Conservation (phyloP, 2,113 vertebrate genomes). For the Verasper variegatus region DNA sequence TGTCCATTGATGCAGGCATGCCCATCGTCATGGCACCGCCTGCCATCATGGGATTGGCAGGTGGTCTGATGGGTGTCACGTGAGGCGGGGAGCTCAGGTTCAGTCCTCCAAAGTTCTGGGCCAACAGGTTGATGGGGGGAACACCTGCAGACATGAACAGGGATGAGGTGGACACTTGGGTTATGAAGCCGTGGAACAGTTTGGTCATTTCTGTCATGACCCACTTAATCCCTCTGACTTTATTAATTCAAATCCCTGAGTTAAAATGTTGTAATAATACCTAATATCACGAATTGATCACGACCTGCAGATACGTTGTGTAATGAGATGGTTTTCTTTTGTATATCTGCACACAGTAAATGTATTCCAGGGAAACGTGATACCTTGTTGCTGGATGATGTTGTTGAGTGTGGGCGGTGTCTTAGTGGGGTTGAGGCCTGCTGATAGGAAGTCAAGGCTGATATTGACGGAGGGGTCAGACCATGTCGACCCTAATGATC, state of each 20-base stretch:
- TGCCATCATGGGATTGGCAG: constrained; percentile 83
- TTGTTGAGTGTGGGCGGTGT: constrained; percentile 93
- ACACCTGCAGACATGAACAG: constrained; percentile 79
- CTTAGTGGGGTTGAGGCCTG: constrained; percentile 93
- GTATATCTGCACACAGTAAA: not conserved
- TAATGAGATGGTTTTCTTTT: not conserved
- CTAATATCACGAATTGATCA: too few species aligned
- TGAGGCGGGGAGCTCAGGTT: constrained; percentile 87
- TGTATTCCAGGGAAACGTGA: constrained; percentile 27
- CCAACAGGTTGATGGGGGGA: constrained; percentile 88
- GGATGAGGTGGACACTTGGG: not conserved
- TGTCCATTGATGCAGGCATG: constrained; percentile 85
- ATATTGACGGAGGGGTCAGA: constrained; percentile 99
- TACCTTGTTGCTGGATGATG: constrained; percentile 97
- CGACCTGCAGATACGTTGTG: not conserved
- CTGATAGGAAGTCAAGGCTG: constrained; percentile 96
- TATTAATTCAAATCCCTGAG: not conserved
- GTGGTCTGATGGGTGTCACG: constrained; percentile 83
- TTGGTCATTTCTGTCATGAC: not conserved
- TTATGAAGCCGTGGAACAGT: not conserved
- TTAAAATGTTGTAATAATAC: not conserved
- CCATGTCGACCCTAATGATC: constrained; percentile 92
- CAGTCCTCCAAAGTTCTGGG: constrained; percentile 91
- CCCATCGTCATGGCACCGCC: constrained; percentile 82
- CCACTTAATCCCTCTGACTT: too few species aligned